A percentile compares a stretch with the other conserved stretches of the same genome.
Conservation (phyloP, 37 sponge, comb jelly and placozoan genomes). For the Theonella swinhoei region DNA sequence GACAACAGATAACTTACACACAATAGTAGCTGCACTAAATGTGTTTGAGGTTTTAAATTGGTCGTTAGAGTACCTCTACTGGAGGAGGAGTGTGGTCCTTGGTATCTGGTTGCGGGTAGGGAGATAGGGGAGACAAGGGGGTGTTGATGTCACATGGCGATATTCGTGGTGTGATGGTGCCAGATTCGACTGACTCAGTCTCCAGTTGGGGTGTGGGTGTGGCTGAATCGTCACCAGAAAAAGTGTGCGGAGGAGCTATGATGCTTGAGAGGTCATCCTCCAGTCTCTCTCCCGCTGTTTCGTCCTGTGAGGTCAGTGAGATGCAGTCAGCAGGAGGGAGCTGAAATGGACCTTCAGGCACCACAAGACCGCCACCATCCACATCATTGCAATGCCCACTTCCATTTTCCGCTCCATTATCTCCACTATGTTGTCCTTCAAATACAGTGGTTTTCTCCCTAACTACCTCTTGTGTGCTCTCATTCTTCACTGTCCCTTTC, state of each 20-base stretch:
- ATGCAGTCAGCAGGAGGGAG: background rate
- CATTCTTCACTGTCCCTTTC: too few relatives aligned
- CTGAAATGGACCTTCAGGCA: too few relatives aligned
- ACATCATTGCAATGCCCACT: background rate
- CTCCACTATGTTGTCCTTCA: too few relatives aligned
- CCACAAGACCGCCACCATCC: background rate
- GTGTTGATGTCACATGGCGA: conserved; percentile 18
- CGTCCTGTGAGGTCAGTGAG: background rate
- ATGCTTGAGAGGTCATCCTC: background rate
- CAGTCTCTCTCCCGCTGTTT: background rate
- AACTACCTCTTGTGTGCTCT: too few relatives aligned
- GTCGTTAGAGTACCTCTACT: background rate
- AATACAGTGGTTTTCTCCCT: too few relatives aligned
- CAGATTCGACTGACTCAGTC: background rate
- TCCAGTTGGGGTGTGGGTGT: conserved; percentile 40
- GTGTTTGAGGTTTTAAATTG: background rate
- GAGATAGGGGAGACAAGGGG: background rate
- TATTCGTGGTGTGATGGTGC: conserved; percentile 8
- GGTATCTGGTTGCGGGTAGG: background rate
- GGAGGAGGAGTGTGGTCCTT: background rate
- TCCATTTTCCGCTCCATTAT: background rate
- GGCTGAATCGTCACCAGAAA: conserved; percentile 30
- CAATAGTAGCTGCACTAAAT: background rate
- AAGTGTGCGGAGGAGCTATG: conserved; percentile 31
- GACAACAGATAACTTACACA: background rate